Conservation (phyloP, 1,140 invertebrate species). For the Diuraphis noxia region DNA sequence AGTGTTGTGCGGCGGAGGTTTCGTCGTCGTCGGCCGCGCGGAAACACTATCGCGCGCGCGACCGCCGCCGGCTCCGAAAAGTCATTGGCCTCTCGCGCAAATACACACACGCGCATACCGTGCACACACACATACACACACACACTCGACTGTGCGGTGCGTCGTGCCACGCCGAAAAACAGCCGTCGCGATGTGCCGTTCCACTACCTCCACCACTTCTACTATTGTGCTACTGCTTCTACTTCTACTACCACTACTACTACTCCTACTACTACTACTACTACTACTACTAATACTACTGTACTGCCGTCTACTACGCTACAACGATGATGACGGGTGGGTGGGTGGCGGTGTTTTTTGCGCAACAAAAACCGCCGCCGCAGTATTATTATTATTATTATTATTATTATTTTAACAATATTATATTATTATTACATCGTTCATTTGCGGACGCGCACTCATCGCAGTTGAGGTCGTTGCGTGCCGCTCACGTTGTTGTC, state of each 20-base stretch:
- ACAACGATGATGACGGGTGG: too few relatives aligned
- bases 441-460: neutral
- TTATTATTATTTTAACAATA: conserved; percentile 6
- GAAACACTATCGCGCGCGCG: conserved; percentile 21
- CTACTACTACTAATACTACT: neutral
- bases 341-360: neutral
- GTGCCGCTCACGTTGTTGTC: too few relatives aligned
- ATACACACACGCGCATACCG: neutral
- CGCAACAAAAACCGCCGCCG: neutral
- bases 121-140: neutral
- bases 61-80: neutral
- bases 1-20: neutral
- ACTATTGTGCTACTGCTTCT: neutral
- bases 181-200: neutral
- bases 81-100: conserved; percentile 40
- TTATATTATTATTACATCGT: neutral
- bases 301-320: neutral
- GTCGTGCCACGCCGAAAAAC: neutral
- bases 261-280: neutral
- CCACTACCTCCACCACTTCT: neutral
- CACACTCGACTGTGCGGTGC: neutral
- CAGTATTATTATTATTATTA: neutral
- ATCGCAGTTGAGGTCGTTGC: neutral
- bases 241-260: neutral
- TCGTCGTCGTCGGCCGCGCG: conserved; percentile 31